Evolutionary conservation across 2,888 invertebrate species (phyloP).

Genomic region (Xestia ashworthii): DNA sequence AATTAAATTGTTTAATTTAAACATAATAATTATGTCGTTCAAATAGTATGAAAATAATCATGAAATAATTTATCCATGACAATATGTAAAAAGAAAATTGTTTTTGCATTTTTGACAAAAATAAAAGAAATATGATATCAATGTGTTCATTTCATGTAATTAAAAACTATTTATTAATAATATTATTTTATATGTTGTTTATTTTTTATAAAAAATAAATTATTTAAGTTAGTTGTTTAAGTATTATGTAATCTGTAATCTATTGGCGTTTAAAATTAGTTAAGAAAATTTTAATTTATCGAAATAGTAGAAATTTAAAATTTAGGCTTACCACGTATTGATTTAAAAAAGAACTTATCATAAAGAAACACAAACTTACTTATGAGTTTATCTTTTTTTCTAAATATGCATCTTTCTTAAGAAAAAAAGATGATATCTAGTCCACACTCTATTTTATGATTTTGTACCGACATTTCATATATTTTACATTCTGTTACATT

Average conservation of each 20-base stretch:
- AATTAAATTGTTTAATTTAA: conserved; percentile 22
- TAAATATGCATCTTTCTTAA: neutral
- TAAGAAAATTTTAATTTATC: conserved; percentile 51
- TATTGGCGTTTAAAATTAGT: conserved; percentile 57
- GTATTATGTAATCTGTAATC: conserved; percentile 63
- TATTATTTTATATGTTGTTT: conserved; percentile 67
- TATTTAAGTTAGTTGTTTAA: conserved; percentile 59
- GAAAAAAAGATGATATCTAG: neutral
- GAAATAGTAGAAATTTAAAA: conserved; percentile 50
- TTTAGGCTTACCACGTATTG: conserved; percentile 20
- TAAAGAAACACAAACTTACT: neutral
- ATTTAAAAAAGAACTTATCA: neutral
- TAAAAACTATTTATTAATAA: conserved; percentile 65
- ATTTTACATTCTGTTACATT: too few relatives aligned
- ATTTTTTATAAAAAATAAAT: conserved; percentile 57
- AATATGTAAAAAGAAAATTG: conserved; percentile 8
- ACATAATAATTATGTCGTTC: conserved; percentile 11
- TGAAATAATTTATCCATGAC: conserved; percentile 54
- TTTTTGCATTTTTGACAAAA: conserved; percentile 25
- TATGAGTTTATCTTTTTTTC: too few relatives aligned
- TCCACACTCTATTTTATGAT: neutral
- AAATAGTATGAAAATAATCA: conserved; percentile 16
- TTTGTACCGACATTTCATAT: neutral
- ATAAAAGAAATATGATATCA: conserved; percentile 47
- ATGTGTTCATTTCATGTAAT: conserved; percentile 70